These are phyloP conservation scores for Tenthredo distinguenda DNA, from an alignment of 2,888 invertebrate genomes.

Conservation along the genomic window DNA sequence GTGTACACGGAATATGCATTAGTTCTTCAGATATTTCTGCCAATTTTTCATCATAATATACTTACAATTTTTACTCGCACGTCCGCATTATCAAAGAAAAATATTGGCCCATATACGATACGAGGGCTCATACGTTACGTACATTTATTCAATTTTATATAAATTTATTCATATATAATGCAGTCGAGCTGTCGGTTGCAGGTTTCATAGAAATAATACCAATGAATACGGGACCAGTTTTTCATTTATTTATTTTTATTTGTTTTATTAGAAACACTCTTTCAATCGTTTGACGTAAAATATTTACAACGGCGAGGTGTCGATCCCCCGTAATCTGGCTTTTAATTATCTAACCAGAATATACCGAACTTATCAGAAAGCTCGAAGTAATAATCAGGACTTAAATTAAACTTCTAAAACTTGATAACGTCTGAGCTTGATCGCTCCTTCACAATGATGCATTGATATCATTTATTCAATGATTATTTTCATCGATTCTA, in stretches of 20 bases:
- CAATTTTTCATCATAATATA: slow-evolving; percentile 2
- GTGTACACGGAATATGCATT: slow-evolving; percentile 59
- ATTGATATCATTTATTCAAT: background rate
- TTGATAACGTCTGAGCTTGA: slow-evolving; percentile 2
- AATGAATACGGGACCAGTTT: background rate
- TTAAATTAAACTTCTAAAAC: background rate
- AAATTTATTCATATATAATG: background rate
- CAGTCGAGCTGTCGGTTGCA: background rate
- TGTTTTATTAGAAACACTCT: background rate
- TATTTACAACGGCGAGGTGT: background rate
- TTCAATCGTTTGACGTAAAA: background rate
- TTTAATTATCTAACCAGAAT: background rate
- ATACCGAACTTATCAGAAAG: background rate
- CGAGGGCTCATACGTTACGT: background rate
- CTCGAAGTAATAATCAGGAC: background rate
- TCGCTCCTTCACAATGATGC: background rate
- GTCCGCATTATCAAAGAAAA: background rate
- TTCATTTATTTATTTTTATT: background rate
- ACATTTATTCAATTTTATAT: background rate
- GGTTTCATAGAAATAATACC: background rate
- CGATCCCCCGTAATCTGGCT: background rate
- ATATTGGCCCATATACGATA: background rate
- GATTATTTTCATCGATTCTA: background rate
- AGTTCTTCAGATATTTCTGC: slow-evolving; percentile 45
- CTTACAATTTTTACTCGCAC: background rate